Evolutionary conservation across 2,797 vertebrate genomes (phyloP).

Genomic region (Lates japonicus): DNA sequence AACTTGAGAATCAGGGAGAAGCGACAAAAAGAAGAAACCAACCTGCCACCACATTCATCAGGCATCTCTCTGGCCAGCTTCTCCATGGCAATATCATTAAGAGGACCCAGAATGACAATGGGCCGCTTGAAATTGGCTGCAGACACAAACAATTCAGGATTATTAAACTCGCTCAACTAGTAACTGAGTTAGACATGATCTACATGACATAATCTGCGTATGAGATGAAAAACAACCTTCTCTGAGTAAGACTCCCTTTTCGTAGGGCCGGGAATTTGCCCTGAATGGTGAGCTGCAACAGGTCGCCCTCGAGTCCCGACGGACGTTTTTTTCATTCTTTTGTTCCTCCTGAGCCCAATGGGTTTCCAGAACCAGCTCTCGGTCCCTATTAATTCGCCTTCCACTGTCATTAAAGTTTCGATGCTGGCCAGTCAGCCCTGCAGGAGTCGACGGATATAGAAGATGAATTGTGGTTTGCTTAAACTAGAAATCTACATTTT

Average conservation of each 20-base stretch:
- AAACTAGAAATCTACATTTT: background rate
- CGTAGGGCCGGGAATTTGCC: slow-evolving; percentile 95
- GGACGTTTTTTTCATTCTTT: slow-evolving; percentile 89
- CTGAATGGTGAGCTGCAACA: slow-evolving; percentile 94
- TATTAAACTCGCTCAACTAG: slow-evolving; percentile 4
- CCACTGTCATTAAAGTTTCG: too few species aligned
- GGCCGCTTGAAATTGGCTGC: slow-evolving; percentile 96
- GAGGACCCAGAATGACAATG: slow-evolving; percentile 95
- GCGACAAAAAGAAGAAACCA: slow-evolving; percentile 45
- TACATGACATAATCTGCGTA: background rate
- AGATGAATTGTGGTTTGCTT: background rate
- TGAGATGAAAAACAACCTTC: slow-evolving; percentile 86
- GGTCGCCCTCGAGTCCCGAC: slow-evolving; percentile 92
- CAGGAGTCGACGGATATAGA: background rate
- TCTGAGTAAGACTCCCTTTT: slow-evolving; percentile 92
- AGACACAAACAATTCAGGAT: slow-evolving; percentile 23
- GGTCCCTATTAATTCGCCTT: slow-evolving; percentile 82
- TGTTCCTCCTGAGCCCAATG: slow-evolving; percentile 93
- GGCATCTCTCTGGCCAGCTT: slow-evolving; percentile 92
- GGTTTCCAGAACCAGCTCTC: slow-evolving; percentile 97
- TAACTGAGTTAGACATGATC: background rate
- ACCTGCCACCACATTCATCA: slow-evolving; percentile 91
- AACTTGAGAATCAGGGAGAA: background rate
- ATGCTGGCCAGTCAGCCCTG: slow-evolving; percentile 93
- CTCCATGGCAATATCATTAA: slow-evolving; percentile 95